Evolutionary conservation across 1,140 invertebrate species (phyloP).

Genomic region (Doryteuthis pealeii): DNA sequence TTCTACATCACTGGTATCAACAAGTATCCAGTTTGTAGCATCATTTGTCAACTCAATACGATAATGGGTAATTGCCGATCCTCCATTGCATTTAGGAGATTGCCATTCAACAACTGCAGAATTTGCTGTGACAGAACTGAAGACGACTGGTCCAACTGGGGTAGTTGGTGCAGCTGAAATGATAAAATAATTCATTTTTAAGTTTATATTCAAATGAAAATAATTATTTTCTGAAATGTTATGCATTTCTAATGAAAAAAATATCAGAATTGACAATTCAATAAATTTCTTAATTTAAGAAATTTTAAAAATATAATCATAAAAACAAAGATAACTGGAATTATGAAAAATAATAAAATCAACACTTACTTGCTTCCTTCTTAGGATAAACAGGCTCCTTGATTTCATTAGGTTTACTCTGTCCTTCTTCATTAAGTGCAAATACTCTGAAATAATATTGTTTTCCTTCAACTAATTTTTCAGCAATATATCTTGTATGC

Average conservation of each 20-base stretch:
- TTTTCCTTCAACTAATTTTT: constrained; percentile 83
- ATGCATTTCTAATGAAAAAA: too few relatives aligned
- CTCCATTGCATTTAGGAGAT: constrained; percentile 87
- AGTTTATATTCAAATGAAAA: too few relatives aligned
- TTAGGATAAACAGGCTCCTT: constrained; percentile 37
- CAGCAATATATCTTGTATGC: constrained; percentile 73
- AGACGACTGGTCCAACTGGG: constrained; percentile 90
- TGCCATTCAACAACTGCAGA: constrained; percentile 86
- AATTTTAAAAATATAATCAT: too few relatives aligned
- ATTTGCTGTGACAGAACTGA: constrained; percentile 88
- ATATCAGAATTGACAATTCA: too few relatives aligned
- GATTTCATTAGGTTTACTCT: constrained; percentile 31
- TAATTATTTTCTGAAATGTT: too few relatives aligned
- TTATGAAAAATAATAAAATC: constrained; percentile 70
- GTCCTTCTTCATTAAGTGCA: constrained; percentile 76
- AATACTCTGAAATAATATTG: constrained; percentile 95
- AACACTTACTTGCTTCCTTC: constrained; percentile 34
- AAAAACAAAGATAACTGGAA: neutral
- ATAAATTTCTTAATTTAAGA: too few relatives aligned
- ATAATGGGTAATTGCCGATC: constrained; percentile 88
- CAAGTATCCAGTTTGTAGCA: constrained; percentile 72
- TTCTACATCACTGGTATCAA: constrained; percentile 76
- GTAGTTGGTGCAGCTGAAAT: constrained; percentile 66
- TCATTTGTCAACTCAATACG: constrained; percentile 96
- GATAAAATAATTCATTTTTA: neutral